These are phyloP conservation scores for Phoxinus dragarum DNA, from an alignment of 2,797 vertebrate genomes.

Conservation along the genomic window DNA sequence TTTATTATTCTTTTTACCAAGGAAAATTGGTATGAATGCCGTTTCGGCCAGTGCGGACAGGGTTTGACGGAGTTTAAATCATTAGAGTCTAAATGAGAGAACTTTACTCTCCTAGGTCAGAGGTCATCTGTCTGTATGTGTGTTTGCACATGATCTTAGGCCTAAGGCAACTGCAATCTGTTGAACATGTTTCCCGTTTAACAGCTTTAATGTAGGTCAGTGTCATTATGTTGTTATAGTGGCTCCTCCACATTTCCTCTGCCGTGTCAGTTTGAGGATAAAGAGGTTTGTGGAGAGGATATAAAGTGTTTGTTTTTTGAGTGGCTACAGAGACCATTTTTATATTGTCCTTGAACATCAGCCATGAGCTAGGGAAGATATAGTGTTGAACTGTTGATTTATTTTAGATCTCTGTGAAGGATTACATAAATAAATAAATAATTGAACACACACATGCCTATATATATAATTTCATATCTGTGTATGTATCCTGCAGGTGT, in stretches of 20 bases:
- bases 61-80: neutral
- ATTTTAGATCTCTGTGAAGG: neutral
- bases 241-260: constrained; percentile 27
- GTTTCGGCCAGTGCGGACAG: neutral
- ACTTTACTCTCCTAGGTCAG: constrained; percentile 7
- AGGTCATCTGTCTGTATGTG: constrained; percentile 10
- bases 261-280: constrained; percentile 20
- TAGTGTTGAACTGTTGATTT: too few species aligned
- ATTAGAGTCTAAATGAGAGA: neutral
- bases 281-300: constrained; percentile 14
- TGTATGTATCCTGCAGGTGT: constrained; percentile 81
- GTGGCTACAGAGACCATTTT: neutral
- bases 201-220: constrained; percentile 67
- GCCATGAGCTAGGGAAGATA: neutral
- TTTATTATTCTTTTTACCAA: neutral
- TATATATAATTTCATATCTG: constrained; percentile 24
- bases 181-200: constrained; percentile 64
- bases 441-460: too few species aligned
- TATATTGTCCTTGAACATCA: neutral
- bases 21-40: neutral
- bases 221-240: constrained; percentile 63
- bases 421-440: neutral
- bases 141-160: neutral
- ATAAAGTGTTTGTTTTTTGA: neutral
- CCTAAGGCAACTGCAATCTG: constrained; percentile 4